Base-by-base conservation (phyloP, 2,888 invertebrate species). In the Sphinx pinastri region DNA sequence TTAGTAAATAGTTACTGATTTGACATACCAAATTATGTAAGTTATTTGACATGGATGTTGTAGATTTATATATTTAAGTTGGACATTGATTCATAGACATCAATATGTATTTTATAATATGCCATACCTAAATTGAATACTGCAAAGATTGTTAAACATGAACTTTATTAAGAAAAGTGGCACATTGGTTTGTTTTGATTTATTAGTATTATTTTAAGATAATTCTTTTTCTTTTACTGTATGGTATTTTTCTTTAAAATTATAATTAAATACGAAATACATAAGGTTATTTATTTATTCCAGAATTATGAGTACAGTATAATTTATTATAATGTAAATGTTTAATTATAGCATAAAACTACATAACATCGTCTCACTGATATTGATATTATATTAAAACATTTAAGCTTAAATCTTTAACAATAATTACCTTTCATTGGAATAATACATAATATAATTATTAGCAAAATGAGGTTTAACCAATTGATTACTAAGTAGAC, bases 111-210 rank as follows among this genome's bases (percentile, higher is more conserved):
- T 63, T 49, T 68, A 70, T 49, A 38, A 38, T 38, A 67, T 87
- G 79, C 38, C 95, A 68, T 95, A 71, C 94, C 91, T 74, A 91
- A 84, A 74, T 89, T 88, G 71, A 93, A 94, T 72, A 69, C 74
- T 71, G 71, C 73, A 60, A 78, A 76, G 73, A 76, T 76, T 74
- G 75, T 76, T 77, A 75, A 76, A 81, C 75, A 83, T 81, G 76
- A 78, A 81, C 75, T 80, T 49, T 19, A 49, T 63, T 19, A 73
- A 57, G 59, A 16, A 67, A 67, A 70, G 67, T 73, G 71, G 66
- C 66, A 71, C 68, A 63, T 72, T 69, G 70, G 72, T 76, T 75
- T 75, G 55, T 75, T 70, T 73, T 70, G 52, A 72, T 73, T 71
- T 76, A 68, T 67, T 72, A 47, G 57, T 66, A 70, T 66, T 68